Conservation (phyloP, 1,140 invertebrate species). For the Sycobia sp. region DNA sequence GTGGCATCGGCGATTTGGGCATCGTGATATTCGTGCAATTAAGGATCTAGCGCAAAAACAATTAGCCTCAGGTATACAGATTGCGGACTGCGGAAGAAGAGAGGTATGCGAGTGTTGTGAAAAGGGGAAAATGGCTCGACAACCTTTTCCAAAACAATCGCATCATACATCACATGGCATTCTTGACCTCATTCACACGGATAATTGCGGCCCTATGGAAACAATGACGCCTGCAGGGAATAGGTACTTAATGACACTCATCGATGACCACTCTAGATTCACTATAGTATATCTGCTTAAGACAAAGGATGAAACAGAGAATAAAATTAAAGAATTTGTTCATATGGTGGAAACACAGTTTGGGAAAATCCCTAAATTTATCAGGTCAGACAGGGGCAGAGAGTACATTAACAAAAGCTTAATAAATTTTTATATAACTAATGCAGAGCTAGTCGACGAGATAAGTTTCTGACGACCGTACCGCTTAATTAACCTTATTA, state of each 20-base stretch:
- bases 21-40: background rate
- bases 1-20: background rate
- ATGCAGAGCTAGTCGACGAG: too few species aligned
- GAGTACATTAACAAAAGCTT: slow-evolving; percentile 32
- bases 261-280: background rate
- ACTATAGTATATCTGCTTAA: background rate
- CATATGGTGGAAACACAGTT: slow-evolving; percentile 25
- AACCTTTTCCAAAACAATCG: slow-evolving; percentile 27
- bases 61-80: slow-evolving; percentile 3
- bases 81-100: background rate
- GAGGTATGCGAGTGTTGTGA: slow-evolving; percentile 37
- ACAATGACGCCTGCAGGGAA: slow-evolving; percentile 30
- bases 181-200: background rate
- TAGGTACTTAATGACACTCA: slow-evolving; percentile 28
- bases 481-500: too few species aligned
- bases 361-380: slow-evolving; percentile 1
- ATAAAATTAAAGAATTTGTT: background rate
- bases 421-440: too few species aligned
- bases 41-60: background rate
- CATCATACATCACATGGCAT: background rate
- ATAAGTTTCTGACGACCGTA: too few species aligned
- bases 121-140: slow-evolving; percentile 40
- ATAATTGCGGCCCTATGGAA: slow-evolving; percentile 27
- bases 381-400: slow-evolving; percentile 23
- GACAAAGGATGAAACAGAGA: background rate